A percentile compares a stretch with the other conserved stretches of the same genome.
Evolutionary conservation across 2,797 vertebrate species (phyloP).

Genomic region (Neomorphus geoffroyi): DNA sequence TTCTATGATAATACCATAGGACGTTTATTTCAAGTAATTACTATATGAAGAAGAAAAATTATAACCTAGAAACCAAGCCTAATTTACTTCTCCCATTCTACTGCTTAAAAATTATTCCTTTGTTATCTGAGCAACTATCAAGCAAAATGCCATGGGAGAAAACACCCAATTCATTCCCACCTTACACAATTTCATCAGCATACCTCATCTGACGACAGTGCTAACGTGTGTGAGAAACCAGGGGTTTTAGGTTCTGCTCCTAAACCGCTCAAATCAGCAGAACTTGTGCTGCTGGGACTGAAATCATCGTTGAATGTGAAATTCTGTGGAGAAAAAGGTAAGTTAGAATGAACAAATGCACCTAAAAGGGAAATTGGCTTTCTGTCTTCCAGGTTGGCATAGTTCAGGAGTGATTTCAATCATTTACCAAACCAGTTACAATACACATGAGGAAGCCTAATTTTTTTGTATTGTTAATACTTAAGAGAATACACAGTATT

Average conservation of each 20-base stretch:
- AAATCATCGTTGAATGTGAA: slow-evolving; percentile 85
- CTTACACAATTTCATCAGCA: background rate
- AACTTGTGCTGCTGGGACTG: slow-evolving; percentile 93
- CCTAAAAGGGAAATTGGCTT: background rate
- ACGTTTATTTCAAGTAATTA: background rate
- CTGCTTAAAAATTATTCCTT: background rate
- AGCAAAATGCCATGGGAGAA: background rate
- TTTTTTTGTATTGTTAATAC: background rate
- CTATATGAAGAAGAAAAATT: background rate
- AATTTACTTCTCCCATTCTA: background rate
- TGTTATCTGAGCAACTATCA: background rate
- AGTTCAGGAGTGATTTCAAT: slow-evolving; percentile 23
- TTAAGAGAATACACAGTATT: background rate
- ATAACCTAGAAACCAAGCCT: background rate
- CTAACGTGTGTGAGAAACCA: slow-evolving; percentile 81
- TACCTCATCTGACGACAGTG: slow-evolving; percentile 93
- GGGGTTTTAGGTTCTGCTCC: slow-evolving; percentile 83
- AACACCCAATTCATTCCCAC: background rate
- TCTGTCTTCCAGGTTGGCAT: background rate
- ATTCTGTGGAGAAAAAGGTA: slow-evolving; percentile 78
- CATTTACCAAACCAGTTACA: background rate
- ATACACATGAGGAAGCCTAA: background rate
- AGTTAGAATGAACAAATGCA: background rate
- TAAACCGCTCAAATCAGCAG: slow-evolving; percentile 88
- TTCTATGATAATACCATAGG: accelerated